phyloP scores from a whole-genome alignment of 2,888 invertebrate genomes.

The Eucera pruinosa region DNA sequence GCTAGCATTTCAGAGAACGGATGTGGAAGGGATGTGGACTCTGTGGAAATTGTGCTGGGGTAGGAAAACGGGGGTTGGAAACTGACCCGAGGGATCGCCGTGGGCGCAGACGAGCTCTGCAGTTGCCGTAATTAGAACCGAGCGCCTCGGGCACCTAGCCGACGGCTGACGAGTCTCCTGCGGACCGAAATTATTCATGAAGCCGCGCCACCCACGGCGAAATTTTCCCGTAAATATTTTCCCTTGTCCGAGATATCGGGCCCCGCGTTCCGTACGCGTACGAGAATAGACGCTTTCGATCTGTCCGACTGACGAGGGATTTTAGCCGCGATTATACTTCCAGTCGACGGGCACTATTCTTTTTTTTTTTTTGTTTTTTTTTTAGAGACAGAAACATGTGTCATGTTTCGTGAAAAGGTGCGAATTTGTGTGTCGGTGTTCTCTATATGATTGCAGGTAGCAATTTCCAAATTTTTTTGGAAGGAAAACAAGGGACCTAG shows the following conservation, averaged over 20 bases:
- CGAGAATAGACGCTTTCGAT: not conserved
- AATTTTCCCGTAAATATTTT: conserved; percentile 83
- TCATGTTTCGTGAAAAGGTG: too few relatives aligned
- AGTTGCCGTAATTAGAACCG: conserved; percentile 84
- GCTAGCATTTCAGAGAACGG: conserved; percentile 69
- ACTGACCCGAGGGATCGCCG: conserved; percentile 75
- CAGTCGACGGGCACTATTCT: not conserved
- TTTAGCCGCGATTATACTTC: not conserved
- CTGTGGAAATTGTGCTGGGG: conserved; percentile 72
- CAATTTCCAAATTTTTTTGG: too few relatives aligned
- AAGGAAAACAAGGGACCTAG: too few relatives aligned
- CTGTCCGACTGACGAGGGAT: conserved; percentile 1
- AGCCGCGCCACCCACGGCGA: conserved; percentile 77
- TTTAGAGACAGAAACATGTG: too few relatives aligned
- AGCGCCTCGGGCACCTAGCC: conserved; percentile 79
- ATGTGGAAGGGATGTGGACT: conserved; percentile 66
- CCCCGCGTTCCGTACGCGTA: conserved; percentile 36
- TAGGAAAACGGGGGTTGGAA: conserved; percentile 74
- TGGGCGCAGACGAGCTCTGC: conserved; percentile 80
- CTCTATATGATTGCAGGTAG: too few relatives aligned
- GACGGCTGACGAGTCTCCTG: conserved; percentile 82
- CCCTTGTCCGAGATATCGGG: conserved; percentile 75
- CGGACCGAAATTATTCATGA: conserved; percentile 84
- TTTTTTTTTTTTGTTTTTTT: too few relatives aligned
- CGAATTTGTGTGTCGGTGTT: too few relatives aligned